Base-by-base conservation (phyloP, 64 coral and sea anemone genomes). In the Stichodactyla helianthus region DNA sequence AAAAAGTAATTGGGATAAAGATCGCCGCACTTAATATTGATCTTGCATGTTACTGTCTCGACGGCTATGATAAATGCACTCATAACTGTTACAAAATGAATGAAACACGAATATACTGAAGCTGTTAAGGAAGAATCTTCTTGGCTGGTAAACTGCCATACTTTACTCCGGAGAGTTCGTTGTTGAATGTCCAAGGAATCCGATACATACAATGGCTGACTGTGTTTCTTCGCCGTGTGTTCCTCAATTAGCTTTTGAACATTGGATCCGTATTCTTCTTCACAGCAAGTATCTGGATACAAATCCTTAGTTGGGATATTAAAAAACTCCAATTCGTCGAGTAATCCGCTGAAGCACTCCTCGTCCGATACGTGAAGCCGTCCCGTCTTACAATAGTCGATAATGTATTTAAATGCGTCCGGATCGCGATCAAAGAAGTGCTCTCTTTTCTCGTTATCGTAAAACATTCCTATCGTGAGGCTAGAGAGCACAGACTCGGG, bases 401-500 rank as follows among this genome's bases (percentile, higher is more conserved):
- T 53, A 2, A 94, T 88, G 57, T 94, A 88, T 9, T 79, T 79
- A 52, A 94, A 94, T 6, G 89, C 80, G 12, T 87, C 85, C 7
- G 93, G 93, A 44, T 94, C 93, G 16, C 93, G 85, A 63, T 94
- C 86, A 56, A 94, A 94, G 44, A 94, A 87, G 59, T 85, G 91
- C 44, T 94, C 93, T 27, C 57, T 83, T 17, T 92, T 92, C 19
- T 92, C 65, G 19, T 92, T 84, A 20, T 92, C 91, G 71, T 88
- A 92, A 55, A 76, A 92, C 6, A 71, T 16, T 13, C 77, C 79
- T 62, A 83, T 92, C 16, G 74, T 87, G 19, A 59, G 35, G 6
- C 86, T 87, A 50, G 77, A 86, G 4, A 92, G 91, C 26, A 92
- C 55, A 2, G 86, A 88, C 52, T 84, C 54, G 58, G 91, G 50